Evolutionary conservation across 2,797 vertebrate genomes (phyloP).

Genomic region (Aratinga solstitialis): DNA sequence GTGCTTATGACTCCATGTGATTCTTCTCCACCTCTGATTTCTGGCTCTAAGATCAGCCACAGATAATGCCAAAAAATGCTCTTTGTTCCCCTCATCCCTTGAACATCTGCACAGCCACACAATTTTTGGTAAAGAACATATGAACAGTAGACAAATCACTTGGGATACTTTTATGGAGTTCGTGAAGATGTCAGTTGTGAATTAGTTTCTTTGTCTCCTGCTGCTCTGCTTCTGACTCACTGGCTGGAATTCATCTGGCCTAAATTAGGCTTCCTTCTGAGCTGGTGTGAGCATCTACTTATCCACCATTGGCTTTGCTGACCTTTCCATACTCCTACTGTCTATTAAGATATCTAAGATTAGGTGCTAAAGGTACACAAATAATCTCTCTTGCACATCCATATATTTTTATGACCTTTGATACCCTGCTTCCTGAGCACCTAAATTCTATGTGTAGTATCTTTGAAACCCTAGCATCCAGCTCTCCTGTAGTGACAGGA

Average conservation of each 20-base stretch:
- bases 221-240: slow-evolving; percentile 5
- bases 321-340: neutral
- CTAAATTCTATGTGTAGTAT: neutral
- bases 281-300: neutral
- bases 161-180: neutral
- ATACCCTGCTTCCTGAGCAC: neutral
- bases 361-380: neutral
- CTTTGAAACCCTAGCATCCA: neutral
- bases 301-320: neutral
- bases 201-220: neutral
- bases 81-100: neutral
- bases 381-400: neutral
- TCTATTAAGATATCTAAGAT: neutral
- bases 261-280: neutral
- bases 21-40: neutral
- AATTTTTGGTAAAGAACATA: slow-evolving; percentile 1
- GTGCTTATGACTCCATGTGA: neutral
- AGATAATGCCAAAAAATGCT: neutral
- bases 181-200: neutral
- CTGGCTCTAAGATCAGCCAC: neutral
- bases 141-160: slow-evolving; percentile 2
- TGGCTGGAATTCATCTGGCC: neutral
- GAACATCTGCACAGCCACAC: neutral
- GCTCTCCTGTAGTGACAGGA: neutral
- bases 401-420: neutral